Evolutionary conservation across 1,140 invertebrate species (phyloP), one percentile per base, ranked within the genome.

Genomic region (Drosophila gunungcola): DNA sequence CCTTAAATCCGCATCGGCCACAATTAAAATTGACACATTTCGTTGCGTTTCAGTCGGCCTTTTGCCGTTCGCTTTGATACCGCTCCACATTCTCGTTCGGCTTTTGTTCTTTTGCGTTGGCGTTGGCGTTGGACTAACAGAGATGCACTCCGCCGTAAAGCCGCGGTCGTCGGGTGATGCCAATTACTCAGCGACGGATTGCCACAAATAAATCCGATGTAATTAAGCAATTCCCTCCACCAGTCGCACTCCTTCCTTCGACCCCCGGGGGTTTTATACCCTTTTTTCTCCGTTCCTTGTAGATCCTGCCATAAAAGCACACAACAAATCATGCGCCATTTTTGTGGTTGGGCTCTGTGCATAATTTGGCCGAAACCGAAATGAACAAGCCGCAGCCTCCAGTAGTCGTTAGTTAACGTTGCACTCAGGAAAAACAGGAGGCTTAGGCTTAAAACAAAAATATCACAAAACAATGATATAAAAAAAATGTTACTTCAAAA

Each of bases 1-100:
- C 80, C 74, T 88, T 65, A 84, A 89, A 79, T 84, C 85, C 88
- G 82, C 82, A 73, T 56, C 77, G 88, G 86, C 76, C 78, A 86
- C 86, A 90, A 90, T 90, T 90, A 90, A 90, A 90, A 90, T 90
- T 90, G 86, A 90, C 86, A 90, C 88, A 90, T 90, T 90, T 90
- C 76, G 86, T 85, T 90, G 86, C 83, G 80, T 88, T 80, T 82
- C 64, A 63, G 55, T 34, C 57, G 58, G 53, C 56, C 63, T 58
- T 51, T 58, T 55, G 39, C 55, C 68, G 60, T 80, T 84, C 43
- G 65, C 83, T 81, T 74, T 73, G 55, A 48, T 62, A 43, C 57
- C 67, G 48, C 69, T 70, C 82, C 79, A 81, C 73, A 62, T 76
- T 76, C 76, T 65, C 67, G 69, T 58, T 42, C 56, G 60, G 74